Evolutionary conservation across 2,113 vertebrate species (phyloP).

Genomic region (Alectura lathami): DNA sequence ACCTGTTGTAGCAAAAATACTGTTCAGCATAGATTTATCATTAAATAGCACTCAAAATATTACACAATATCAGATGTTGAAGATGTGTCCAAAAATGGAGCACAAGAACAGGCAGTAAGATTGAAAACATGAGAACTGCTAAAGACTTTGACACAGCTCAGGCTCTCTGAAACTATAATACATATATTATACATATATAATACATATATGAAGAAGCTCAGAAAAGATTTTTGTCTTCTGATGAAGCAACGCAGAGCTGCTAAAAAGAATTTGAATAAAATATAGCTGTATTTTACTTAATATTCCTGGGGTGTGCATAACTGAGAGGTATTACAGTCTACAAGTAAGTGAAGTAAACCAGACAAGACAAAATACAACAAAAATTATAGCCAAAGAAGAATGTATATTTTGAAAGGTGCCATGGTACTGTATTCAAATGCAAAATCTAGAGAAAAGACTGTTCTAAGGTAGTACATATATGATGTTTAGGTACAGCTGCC

Average conservation of each 20-base stretch:
- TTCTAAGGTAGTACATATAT: no score
- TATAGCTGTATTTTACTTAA: background rate
- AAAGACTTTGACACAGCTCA: background rate
- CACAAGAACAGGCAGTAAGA: background rate
- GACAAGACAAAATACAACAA: background rate
- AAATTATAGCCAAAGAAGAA: background rate
- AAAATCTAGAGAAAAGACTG: background rate
- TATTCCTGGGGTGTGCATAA: background rate
- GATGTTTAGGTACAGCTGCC: no score
- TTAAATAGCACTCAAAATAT: background rate
- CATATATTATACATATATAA: background rate
- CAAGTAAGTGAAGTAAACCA: background rate
- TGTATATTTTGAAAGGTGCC: background rate
- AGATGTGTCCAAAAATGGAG: no score
- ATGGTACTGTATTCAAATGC: fast-evolving
- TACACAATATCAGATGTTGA: background rate
- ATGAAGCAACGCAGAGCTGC: background rate
- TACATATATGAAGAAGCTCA: background rate
- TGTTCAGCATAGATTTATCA: background rate
- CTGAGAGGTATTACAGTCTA: background rate
- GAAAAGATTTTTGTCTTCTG: background rate
- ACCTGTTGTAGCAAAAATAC: background rate
- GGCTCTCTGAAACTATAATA: background rate
- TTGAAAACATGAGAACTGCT: background rate
- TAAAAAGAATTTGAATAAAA: background rate